Percentiles rank a stretch among this genome's conserved stretches.
Evolutionary conservation across 2,113 vertebrate species (phyloP).

Genomic region (Xiphorhynchus elegans): DNA sequence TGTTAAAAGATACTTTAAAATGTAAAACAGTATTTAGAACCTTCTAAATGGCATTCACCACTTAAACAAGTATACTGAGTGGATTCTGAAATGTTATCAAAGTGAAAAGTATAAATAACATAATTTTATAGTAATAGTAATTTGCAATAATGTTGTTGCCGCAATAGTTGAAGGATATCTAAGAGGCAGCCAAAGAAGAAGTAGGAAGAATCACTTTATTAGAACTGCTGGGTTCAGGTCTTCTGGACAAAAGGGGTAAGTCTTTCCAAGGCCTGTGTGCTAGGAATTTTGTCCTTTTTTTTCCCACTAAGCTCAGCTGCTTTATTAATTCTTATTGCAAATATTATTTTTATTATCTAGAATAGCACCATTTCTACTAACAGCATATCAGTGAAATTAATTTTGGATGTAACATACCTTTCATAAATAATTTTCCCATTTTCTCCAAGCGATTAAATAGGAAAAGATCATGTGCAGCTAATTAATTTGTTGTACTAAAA

Average conservation of each 20-base stretch:
- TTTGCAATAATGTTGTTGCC: neutral
- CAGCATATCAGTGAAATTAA: neutral
- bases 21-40: constrained; percentile 30
- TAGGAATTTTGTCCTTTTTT: neutral
- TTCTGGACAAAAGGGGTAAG: neutral
- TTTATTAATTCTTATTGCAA: neutral
- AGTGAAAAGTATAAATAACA: neutral
- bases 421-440: neutral
- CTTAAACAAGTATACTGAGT: neutral
- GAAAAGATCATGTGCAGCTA: neutral
- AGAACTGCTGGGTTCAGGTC: neutral
- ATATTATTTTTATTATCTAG: neutral
- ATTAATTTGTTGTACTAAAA: neutral
- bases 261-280: neutral
- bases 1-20: constrained; percentile 32
- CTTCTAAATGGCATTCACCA: neutral
- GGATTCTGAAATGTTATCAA: neutral
- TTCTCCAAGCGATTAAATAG: neutral
- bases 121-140: neutral
- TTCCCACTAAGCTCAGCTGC: neutral
- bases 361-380: neutral
- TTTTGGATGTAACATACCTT: neutral
- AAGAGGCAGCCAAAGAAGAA: neutral
- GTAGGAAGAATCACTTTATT: neutral
- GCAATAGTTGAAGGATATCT: neutral